Conservation (phyloP, 2,888 invertebrate genomes). For the Tetranychus truncatus region DNA sequence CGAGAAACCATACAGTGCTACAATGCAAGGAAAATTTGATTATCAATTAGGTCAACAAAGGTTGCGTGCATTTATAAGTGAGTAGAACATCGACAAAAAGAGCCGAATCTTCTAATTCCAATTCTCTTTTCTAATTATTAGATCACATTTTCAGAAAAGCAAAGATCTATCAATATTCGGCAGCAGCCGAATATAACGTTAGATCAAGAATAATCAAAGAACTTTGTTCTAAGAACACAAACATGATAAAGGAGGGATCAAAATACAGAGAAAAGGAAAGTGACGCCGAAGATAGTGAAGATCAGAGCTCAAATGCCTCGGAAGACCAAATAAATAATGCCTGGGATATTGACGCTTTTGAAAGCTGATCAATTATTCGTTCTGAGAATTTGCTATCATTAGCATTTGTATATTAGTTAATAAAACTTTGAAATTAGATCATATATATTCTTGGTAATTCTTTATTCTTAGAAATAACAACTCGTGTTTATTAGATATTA, state of each 20-base stretch:
- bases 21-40: background rate
- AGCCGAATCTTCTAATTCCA: background rate
- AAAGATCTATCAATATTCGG: background rate
- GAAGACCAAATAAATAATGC: background rate
- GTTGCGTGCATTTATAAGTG: background rate
- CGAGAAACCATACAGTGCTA: background rate
- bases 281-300: background rate
- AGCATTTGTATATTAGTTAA: no score
- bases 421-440: no score
- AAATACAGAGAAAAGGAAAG: background rate
- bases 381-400: background rate
- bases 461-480: no score
- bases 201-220: background rate
- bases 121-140: background rate
- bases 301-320: background rate
- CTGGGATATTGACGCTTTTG: background rate
- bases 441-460: no score
- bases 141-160: background rate
- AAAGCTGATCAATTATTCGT: background rate
- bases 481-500: no score
- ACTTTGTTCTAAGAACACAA: background rate
- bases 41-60: background rate
- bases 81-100: background rate
- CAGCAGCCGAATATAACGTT: background rate
- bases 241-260: background rate